These are phyloP conservation scores for Mimachlamys varia DNA, from an alignment of 2,888 invertebrate genomes.

Conservation along the genomic window DNA sequence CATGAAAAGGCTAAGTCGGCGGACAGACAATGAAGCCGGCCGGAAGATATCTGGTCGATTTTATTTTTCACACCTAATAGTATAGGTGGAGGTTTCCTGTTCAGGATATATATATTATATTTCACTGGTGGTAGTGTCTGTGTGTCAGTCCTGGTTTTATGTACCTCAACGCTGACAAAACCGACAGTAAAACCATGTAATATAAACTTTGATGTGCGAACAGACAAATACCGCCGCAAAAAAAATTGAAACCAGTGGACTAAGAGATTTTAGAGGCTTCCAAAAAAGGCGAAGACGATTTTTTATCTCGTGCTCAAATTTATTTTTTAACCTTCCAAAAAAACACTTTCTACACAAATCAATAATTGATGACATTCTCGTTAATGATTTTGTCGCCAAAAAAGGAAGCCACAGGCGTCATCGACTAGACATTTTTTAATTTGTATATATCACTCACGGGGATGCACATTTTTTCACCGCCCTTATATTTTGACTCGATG, in stretches of 20 bases:
- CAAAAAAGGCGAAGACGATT: neutral
- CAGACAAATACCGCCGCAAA: neutral
- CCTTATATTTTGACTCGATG: neutral
- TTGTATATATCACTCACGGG: neutral
- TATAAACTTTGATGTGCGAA: neutral
- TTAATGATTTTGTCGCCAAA: neutral
- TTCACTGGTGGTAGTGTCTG: neutral
- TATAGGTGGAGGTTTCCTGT: neutral
- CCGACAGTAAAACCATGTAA: neutral
- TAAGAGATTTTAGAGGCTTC: neutral
- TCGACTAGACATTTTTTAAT: slow-evolving; percentile 14
- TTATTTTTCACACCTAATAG: slow-evolving; percentile 3
- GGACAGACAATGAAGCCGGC: neutral
- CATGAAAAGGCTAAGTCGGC: neutral
- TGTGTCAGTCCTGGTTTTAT: neutral
- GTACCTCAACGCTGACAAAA: neutral
- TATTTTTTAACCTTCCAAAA: neutral
- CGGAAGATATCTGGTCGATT: slow-evolving; percentile 4
- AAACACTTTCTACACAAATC: neutral
- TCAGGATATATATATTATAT: neutral
- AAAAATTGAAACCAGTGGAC: neutral
- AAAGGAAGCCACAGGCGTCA: neutral
- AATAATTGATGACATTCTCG: neutral
- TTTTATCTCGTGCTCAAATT: neutral
- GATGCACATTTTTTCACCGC: neutral